Evolutionary conservation across 2,888 invertebrate genomes (phyloP), one percentile per base, ranked within the genome.

Genomic region (Tholera decimalis): DNA sequence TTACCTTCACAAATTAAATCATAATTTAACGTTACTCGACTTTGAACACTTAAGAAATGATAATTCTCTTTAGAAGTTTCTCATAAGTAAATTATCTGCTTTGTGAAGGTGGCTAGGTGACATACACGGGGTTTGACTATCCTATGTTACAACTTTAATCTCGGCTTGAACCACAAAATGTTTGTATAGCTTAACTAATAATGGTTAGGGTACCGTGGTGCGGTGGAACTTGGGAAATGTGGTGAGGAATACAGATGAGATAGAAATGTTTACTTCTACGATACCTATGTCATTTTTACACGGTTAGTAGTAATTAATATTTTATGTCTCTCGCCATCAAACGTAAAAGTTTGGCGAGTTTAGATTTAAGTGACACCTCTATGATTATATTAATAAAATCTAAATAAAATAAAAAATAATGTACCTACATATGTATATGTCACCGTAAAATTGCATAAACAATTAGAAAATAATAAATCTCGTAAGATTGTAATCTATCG

Each of bases 131-230:
- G 58, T 73, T 66, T 68, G 72, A 77, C 78, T 83, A 86, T 84
- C 83, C 85, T 79, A 83, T 77, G 80, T 85, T 83, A 89, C 83
- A 76, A 73, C 81, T 75, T 73, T 87, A 86, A 89, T 85, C 88
- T 83, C 76, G 53, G 71, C 73, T 83, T 80, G 79, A 51, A 77
- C 84, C 81, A 80, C 81, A 85, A 82, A 85, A 83, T 85, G 82
- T 86, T 85, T 88, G 83, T 87, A 71, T 83, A 83, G 80, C 84
- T 85, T 83, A 79, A 79, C 80, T 80, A 77, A 82, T 85, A 80
- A 80, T 59, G 35, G 70, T 85, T 80, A 77, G 88, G 77, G 86
- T 72, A 80, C 85, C 54, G 18, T 64, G 6, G 4, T n/a, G 9
- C 15, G 22, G 24, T 44, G 13, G 5, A 8, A 46, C 6, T 5